Evolutionary conservation across 2,888 invertebrate genomes (phyloP), one percentile per base, ranked within the genome.

Genomic region (Antitype chi): DNA sequence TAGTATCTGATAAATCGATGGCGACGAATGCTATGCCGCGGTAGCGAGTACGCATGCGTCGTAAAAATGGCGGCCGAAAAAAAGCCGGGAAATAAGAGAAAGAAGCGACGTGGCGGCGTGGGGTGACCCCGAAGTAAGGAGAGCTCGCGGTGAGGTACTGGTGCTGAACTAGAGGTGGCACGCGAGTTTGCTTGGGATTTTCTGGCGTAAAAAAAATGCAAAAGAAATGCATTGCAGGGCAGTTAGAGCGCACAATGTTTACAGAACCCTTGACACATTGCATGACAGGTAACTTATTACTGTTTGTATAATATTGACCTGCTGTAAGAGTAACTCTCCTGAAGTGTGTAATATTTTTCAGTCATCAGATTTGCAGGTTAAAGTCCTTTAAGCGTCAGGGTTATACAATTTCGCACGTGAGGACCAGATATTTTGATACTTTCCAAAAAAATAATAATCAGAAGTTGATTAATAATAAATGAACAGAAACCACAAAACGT

Each of bases 1-100:
- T 89, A 90, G 80, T 88, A 90, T 92, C 92, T 91, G 91, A 93
- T 93, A 93, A 95, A 96, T 96, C 96, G 96, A 96, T 96, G 94
- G 82, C 76, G 78, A 90, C 90, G 90, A 92, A 85, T 92, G 80
- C 76, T 87, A 72, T 90, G 90, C 82, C 79, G 84, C 81, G 86
- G 80, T 55, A 76, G n/a, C 66, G 49, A 90, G 68, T 89, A 93
- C 96, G 96, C 96, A 89, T 94, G 96, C 95, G 96, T 90, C 87
- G 89, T 87, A 94, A 96, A 96, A 95, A 96, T 96, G 96, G 96
- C 96, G 91, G 88, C 93, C 92, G 92, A 94, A 96, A 96, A 90
- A 95, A 96, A 94, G 90, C 89, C 90, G 92, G 94, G 94, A 96
- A 96, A 96, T 95, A 96, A 96, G 95, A 96, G 95, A 96, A 96